A percentile compares a stretch with the other conserved stretches of the same genome.
Conservation (phyloP, 2,888 invertebrate species). For the Pyrrhosoma nymphula region DNA sequence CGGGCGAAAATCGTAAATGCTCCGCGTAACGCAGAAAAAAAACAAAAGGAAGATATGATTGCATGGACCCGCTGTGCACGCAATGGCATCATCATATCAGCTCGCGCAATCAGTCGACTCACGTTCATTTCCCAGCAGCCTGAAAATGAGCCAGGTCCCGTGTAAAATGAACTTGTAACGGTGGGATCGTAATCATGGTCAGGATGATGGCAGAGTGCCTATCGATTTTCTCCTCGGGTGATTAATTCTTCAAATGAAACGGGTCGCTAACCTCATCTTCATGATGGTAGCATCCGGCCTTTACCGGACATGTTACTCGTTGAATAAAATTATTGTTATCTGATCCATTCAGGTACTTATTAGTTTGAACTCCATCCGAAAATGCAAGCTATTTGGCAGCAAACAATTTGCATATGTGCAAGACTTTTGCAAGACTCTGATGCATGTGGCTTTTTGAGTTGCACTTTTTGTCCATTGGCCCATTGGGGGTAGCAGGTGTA, state of each 20-base stretch:
- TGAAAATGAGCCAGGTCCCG: neutral
- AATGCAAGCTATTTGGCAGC: too few species aligned
- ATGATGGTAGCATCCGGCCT: neutral
- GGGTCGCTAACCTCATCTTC: neutral
- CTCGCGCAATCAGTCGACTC: neutral
- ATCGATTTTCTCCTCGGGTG: neutral
- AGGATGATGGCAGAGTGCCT: neutral
- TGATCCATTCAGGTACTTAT: too few species aligned
- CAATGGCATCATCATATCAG: neutral
- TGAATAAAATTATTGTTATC: too few species aligned
- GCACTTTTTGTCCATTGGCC: too few species aligned
- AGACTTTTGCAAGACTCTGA: too few species aligned
- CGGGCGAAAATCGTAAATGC: neutral
- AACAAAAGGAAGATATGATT: neutral
- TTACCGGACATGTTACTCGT: too few species aligned
- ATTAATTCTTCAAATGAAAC: neutral
- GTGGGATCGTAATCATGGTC: neutral
- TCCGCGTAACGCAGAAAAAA: neutral
- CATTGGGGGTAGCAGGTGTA: too few species aligned
- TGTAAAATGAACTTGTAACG: neutral
- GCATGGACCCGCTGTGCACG: neutral
- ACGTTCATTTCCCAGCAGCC: neutral
- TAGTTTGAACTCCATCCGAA: too few species aligned
- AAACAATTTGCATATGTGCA: too few species aligned
- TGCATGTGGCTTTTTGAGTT: too few species aligned